A percentile compares a stretch with the other conserved stretches of the same genome.
phyloP scores from a whole-genome alignment of 2,888 invertebrate genomes.

The Coelopa pilipes region DNA sequence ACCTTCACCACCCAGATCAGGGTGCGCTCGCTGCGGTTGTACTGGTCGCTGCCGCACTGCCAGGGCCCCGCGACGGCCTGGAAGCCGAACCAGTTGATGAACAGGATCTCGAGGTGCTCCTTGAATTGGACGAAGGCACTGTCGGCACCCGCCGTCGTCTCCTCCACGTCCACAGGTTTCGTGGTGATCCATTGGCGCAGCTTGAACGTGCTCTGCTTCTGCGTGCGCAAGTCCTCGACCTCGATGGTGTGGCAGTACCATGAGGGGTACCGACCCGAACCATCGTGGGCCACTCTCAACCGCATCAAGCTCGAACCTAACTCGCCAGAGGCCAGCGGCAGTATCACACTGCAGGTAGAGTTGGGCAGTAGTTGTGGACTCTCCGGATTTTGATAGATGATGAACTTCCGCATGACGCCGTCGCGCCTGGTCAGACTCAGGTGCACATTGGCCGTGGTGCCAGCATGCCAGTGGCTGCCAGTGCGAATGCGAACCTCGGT shows the following conservation, averaged over 20 bases:
- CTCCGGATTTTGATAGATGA: conserved; percentile 41
- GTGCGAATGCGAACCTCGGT: conserved; percentile 46
- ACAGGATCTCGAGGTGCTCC: conserved; percentile 9
- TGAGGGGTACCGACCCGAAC: conserved; percentile 51
- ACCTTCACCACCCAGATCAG: conserved; percentile 41
- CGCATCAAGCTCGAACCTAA: conserved; percentile 25
- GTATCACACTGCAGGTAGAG: conserved; percentile 33
- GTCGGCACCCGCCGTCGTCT: neutral
- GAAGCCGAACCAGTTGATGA: conserved; percentile 45
- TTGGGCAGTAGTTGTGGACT: conserved; percentile 37
- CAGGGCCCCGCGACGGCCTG: conserved; percentile 43
- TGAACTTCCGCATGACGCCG: conserved; percentile 30
- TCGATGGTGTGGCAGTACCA: conserved; percentile 52
- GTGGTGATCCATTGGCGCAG: conserved; percentile 46
- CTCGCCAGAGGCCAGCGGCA: conserved; percentile 19
- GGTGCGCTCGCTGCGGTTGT: conserved; percentile 44
- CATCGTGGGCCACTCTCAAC: conserved; percentile 46
- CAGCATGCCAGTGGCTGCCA: conserved; percentile 47
- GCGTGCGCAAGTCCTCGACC: conserved; percentile 41
- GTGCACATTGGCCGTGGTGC: conserved; percentile 48
- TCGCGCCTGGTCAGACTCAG: conserved; percentile 42
- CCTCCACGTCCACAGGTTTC: conserved; percentile 22
- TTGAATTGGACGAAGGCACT: conserved; percentile 17
- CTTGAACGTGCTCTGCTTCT: conserved; percentile 42
- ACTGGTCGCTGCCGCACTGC: conserved; percentile 31